Evolutionary conservation across 2,797 vertebrate genomes (phyloP), one percentile per base, ranked within the genome.

Genomic region (Poecilia velifera): DNA sequence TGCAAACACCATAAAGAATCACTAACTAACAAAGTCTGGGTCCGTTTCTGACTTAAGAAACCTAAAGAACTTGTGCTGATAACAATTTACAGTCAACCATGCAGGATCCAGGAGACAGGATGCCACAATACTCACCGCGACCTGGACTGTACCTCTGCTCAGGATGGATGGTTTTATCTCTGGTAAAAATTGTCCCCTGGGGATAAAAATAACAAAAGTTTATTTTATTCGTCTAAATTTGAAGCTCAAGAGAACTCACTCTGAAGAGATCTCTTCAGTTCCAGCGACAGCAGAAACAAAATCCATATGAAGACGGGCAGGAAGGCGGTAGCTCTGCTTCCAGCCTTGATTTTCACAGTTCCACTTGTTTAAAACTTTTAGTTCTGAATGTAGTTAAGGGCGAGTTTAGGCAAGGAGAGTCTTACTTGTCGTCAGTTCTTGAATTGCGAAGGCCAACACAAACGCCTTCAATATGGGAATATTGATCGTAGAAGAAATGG

Each of bases 91-190:
- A 7, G 62, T 39, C 8, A 4, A 8, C 18, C 34, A 31, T 75
- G 79, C 49, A 51, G 49, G 49, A 22, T 22, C 20, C 78, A 66
- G 82, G 83, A 83, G 79, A 72, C 80, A 84, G 70, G 70, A 45
- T 18, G 71, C n/a, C 8, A 13, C 18, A 31, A 25, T 16, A 92
- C 97, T 98, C 96, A 99, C 98, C 97, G 97, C 93, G 59, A 97
- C 96, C 84, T 97, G 97, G 91, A 97, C 96, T 93, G 86, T 93
- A 91, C 96, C 95, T 88, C 95, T 96, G 41, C 94, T 96, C 91
- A 96, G 87, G 82, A 97, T 62, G 0, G 87, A 95, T 84, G 95
- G 93, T 89, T 96, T 94, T 88, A 99, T 95, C 90, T 96, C 95
- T 8, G 98, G 98, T 86, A 98, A 95, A 92, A 98, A 97, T 88